Percentiles rank a stretch among this genome's conserved stretches.
These are phyloP conservation scores for Amblyjoppa proteus DNA, from an alignment of 2,888 invertebrate species.

Conservation along the genomic window DNA sequence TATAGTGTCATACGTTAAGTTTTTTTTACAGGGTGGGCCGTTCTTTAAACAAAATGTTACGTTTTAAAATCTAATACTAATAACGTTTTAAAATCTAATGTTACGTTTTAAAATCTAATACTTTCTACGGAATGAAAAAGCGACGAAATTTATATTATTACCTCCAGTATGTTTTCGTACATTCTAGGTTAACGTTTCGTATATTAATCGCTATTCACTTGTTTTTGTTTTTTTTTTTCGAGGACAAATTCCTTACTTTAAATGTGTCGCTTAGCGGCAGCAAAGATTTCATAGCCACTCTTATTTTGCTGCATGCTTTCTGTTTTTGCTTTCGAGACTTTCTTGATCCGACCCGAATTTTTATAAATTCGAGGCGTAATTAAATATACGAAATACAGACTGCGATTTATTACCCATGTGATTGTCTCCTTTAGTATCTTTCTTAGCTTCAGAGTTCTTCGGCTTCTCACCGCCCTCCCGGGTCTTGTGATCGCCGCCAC, in stretches of 20 bases:
- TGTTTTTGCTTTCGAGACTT: background rate
- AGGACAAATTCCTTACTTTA: background rate
- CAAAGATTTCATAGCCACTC: background rate
- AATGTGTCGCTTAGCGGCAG: background rate
- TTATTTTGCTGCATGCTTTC: background rate
- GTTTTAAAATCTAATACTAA: no score
- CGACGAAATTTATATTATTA: background rate
- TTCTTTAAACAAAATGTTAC: no score
- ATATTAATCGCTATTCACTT: background rate
- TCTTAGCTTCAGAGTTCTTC: conserved; percentile 79
- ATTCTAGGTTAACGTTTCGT: conserved; percentile 15
- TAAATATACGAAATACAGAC: background rate
- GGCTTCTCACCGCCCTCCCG: conserved; percentile 74
- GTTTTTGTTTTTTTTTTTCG: background rate
- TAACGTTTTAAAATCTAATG: no score
- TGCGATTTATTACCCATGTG: conserved; percentile 78
- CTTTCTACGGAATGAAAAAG: no score
- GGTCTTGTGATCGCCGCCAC: conserved; percentile 73
- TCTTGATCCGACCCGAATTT: background rate
- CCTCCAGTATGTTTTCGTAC: background rate
- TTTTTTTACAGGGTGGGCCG: no score
- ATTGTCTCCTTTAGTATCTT: conserved; percentile 81
- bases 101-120: no score
- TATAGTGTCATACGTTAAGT: no score
- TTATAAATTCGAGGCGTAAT: background rate